Evolutionary conservation across 2,113 vertebrate genomes (phyloP), one percentile per base, ranked within the genome.

Genomic region (Regulus satrapa): DNA sequence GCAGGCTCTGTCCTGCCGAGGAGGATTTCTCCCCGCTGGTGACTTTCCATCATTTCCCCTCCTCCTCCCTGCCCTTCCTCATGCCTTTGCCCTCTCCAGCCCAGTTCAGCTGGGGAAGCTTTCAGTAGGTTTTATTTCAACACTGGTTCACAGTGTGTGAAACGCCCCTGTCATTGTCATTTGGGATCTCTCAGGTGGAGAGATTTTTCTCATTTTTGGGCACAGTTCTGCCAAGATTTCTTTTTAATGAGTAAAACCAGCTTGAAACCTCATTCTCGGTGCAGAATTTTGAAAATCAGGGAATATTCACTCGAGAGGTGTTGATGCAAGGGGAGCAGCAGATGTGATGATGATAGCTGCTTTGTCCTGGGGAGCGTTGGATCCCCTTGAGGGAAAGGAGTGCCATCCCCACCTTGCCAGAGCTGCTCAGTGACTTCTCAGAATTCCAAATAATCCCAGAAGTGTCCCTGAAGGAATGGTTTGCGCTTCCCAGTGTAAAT

Each of bases 61-160:
- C 21, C 20, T 32, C n/a, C n/a, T 21, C 32, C 46, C n/a, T 38
- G 28, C 10, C 17, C 21, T 32, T 48, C 9, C 51, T n/a, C 2
- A 1, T 51, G 46, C 46, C 75, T 63, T 28, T 78, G 36, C 24
- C 36, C 36, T 67, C n/a, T 38, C 26, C 77, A 55, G 77, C 62
- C 21, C 21, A 1, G 34, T 1, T 21, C 41, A 46, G 40, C 5
- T 0, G 1, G 28, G 63, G n/a, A 20, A 38, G 63, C 3, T 31
- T 56, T 45, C 16, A 12, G 41, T 21, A 2, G 2, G 26, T 67
- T 46, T 18, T 67, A n/a, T 56, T 68, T 14, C 76, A 52, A 31
- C 13, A 1, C 5, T 11, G 38, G 38, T 18, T 43, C 48, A 8
- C 0, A 11, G 29, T 23, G 78, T 40, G 64, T 18, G 5, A n/a